A percentile compares a stretch with the other conserved stretches of the same genome.
Conservation (phyloP, 2,113 vertebrate genomes). For the Upupa epops region DNA sequence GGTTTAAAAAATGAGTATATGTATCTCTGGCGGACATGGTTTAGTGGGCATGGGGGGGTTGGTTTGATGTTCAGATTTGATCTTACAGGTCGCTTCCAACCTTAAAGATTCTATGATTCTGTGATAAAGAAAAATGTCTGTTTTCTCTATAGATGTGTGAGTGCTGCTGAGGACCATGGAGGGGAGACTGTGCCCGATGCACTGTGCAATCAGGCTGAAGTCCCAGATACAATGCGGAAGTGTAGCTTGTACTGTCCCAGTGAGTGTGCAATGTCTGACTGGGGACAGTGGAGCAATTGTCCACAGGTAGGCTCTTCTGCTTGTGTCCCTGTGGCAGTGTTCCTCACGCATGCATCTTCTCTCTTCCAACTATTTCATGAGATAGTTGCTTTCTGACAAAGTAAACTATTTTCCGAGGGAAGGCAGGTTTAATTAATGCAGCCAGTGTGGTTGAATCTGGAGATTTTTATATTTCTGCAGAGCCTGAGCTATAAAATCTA, state of each 20-base stretch:
- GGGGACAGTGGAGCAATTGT: conserved; percentile 91
- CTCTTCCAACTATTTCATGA: neutral
- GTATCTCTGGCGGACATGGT: no score
- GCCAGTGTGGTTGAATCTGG: neutral
- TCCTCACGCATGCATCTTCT: accelerated
- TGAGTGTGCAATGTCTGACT: conserved; percentile 88
- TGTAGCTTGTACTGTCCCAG: conserved; percentile 87
- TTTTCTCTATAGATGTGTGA: conserved; percentile 82
- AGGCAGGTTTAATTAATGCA: neutral
- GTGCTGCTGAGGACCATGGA: conserved; percentile 57
- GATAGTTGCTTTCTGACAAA: neutral
- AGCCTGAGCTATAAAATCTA: neutral
- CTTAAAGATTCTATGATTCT: no score
- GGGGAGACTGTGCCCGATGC: conserved; percentile 71
- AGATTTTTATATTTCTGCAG: conserved; percentile 14
- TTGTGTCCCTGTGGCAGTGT: neutral
- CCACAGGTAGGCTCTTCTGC: conserved; percentile 79
- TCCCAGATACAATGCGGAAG: conserved; percentile 77
- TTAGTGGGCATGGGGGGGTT: no score
- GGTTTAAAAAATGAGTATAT: no score
- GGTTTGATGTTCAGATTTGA: no score
- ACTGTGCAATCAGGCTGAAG: conserved; percentile 83
- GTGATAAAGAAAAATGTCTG: neutral
- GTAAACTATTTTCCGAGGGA: conserved; percentile 2
- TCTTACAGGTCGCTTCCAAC: no score